Base-by-base conservation (phyloP, 2,888 invertebrate genomes). In the Perizoma flavofasciatum region DNA sequence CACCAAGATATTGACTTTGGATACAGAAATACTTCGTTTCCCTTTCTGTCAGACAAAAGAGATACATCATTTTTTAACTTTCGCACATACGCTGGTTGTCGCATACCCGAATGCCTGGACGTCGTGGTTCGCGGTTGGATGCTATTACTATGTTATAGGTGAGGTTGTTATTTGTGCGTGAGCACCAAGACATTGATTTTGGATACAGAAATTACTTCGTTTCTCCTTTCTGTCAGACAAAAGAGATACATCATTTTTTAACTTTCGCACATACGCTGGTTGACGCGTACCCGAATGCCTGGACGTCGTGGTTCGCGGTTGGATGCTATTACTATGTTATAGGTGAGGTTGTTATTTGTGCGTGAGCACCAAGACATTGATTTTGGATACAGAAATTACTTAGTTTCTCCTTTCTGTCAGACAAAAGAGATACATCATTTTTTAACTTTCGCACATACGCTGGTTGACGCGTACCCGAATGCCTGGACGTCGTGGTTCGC, bases 41-140 rank as follows among this genome's bases (percentile, higher is more conserved):
- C n/a, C 3, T 22, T 22, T 22, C 22, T 3, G 1, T 22, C 22
- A 22, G 22, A 22, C 22, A 22, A 22, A 22, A 22, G 22, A 22
- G 3, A 22, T 1, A 22, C 22, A 3, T 3, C 1, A 22, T 22
- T 22, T 22, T 22, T 22, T n/a, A n/a, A n/a, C n/a, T n/a, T 93
- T 98, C 70, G 98, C 98, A 0, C 98, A 99, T 82, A 96, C 96
- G 68, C 88, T 99, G 39, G 98, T 99, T 0, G 98, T 98, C 83
- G 93, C 97, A 5, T 98, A 98, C 89, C 98, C 98, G 0, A 96
- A 97, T 71, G 94, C 95, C 72, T 97, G 98, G 55, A 95, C 98
- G 39, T 95, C 98, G 0, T 99, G 99, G 99, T 99, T 97, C 90
- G 98, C 98, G 4, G 98, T 99, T 10, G 99, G 99, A 0, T 98